A percentile compares a stretch with the other conserved stretches of the same genome.
Conservation (phyloP, 2,113 vertebrate species). For the Muntiacus muntjak region DNA sequence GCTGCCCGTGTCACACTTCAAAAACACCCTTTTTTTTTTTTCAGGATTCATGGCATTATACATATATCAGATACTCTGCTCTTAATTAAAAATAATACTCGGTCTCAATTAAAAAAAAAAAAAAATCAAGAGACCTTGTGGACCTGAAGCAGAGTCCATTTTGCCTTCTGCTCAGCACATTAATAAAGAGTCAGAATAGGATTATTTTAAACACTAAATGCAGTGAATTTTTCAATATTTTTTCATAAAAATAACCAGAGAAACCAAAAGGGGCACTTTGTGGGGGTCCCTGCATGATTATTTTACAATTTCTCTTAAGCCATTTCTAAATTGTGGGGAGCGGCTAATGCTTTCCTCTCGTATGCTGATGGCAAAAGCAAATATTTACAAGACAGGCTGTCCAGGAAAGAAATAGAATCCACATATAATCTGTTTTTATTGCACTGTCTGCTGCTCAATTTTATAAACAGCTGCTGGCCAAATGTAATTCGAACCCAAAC, state of each 20-base stretch:
- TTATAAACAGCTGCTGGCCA: constrained; percentile 78
- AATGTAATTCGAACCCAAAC: constrained; percentile 76
- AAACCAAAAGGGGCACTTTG: neutral
- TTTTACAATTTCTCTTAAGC: constrained; percentile 55
- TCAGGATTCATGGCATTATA: neutral
- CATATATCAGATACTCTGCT: neutral
- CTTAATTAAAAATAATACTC: neutral
- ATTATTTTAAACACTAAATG: neutral
- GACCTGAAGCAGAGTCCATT: neutral
- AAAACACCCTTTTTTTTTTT: neutral
- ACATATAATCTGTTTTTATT: constrained; percentile 71
- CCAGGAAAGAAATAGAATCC: constrained; percentile 70
- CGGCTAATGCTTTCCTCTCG: constrained; percentile 31
- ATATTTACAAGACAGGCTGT: constrained; percentile 68
- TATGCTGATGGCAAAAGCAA: constrained; percentile 71
- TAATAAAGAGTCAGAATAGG: neutral
- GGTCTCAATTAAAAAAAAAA: neutral
- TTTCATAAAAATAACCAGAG: constrained; percentile 25
- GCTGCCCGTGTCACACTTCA: neutral
- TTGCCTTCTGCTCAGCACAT: neutral
- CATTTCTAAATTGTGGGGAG: constrained; percentile 60
- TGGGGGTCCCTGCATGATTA: constrained; percentile 53
- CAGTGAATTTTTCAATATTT: neutral
- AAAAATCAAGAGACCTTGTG: neutral
- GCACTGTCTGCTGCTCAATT: constrained; percentile 73